A percentile compares a stretch with the other conserved stretches of the same genome.
Conservation (phyloP, 2,797 vertebrate species). For the Siniperca obscura region DNA sequence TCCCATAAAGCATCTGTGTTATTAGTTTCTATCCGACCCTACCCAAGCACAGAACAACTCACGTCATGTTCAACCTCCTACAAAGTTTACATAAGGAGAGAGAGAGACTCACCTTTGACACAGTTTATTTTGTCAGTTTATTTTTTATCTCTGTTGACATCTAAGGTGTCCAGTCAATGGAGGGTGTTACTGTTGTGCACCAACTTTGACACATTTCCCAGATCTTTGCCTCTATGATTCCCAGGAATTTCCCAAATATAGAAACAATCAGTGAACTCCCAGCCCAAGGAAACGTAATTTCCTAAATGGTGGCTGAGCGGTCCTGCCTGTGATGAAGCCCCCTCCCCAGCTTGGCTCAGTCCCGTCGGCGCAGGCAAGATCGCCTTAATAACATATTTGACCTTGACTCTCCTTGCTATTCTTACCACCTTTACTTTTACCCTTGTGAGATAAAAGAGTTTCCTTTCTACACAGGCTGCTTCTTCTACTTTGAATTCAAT, state of each 20-base stretch:
- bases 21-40: neutral
- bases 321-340: slow-evolving; percentile 48
- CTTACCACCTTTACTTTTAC: slow-evolving; percentile 56
- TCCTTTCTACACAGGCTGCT: neutral
- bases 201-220: slow-evolving; percentile 40
- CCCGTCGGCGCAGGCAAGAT: slow-evolving; percentile 28
- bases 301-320: slow-evolving; percentile 56
- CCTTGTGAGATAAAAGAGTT: slow-evolving; percentile 33
- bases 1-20: slow-evolving; percentile 25
- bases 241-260: slow-evolving; percentile 76
- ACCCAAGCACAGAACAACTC: neutral
- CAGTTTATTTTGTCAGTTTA: slow-evolving; percentile 22
- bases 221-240: slow-evolving; percentile 51
- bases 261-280: slow-evolving; percentile 75
- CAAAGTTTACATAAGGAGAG: neutral
- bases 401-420: slow-evolving; percentile 72
- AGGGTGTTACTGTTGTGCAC: slow-evolving; percentile 30
- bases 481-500: neutral
- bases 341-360: slow-evolving; percentile 30
- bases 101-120: slow-evolving; percentile 46
- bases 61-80: neutral
- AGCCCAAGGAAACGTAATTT: slow-evolving; percentile 76
- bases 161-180: slow-evolving; percentile 19
- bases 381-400: slow-evolving; percentile 60
- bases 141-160: slow-evolving; percentile 46